These are phyloP conservation scores for Nymphalis c-album DNA, from an alignment of 2,888 invertebrate genomes.

Conservation along the genomic window DNA sequence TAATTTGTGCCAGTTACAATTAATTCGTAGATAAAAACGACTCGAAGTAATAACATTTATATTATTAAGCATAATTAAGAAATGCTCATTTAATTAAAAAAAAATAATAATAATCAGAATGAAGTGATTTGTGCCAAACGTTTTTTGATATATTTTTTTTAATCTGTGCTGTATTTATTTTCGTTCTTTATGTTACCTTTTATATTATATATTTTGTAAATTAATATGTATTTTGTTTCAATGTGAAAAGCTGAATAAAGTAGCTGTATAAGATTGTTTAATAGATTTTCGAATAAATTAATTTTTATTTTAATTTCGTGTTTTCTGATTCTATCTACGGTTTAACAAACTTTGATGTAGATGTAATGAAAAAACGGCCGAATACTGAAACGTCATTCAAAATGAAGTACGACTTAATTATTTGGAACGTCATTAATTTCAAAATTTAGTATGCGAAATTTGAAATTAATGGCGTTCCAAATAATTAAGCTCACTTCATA, in stretches of 20 bases:
- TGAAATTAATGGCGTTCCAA: too few relatives aligned
- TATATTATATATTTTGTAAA: constrained; percentile 58
- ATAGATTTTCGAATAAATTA: constrained; percentile 71
- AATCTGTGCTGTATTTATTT: constrained; percentile 52
- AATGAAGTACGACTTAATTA: too few relatives aligned
- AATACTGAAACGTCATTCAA: too few relatives aligned
- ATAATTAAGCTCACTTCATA: too few relatives aligned
- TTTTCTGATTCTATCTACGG: neutral
- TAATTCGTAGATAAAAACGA: constrained; percentile 49
- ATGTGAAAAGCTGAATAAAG: constrained; percentile 57
- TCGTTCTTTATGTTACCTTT: constrained; percentile 62
- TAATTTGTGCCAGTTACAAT: constrained; percentile 77
- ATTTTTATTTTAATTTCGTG: constrained; percentile 54
- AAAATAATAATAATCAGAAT: constrained; percentile 12
- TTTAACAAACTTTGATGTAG: too few relatives aligned
- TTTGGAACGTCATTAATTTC: too few relatives aligned
- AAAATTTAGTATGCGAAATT: too few relatives aligned
- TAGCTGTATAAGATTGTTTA: constrained; percentile 53
- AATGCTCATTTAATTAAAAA: constrained; percentile 59
- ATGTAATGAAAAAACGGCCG: too few relatives aligned
- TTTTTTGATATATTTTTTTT: constrained; percentile 33
- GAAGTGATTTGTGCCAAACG: constrained; percentile 68
- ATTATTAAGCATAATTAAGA: constrained; percentile 45
- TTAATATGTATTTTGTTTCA: constrained; percentile 52
- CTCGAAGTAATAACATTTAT: constrained; percentile 35